phyloP scores from a whole-genome alignment of 2,797 vertebrate species.

The Poeciliopsis paucimaculata region DNA sequence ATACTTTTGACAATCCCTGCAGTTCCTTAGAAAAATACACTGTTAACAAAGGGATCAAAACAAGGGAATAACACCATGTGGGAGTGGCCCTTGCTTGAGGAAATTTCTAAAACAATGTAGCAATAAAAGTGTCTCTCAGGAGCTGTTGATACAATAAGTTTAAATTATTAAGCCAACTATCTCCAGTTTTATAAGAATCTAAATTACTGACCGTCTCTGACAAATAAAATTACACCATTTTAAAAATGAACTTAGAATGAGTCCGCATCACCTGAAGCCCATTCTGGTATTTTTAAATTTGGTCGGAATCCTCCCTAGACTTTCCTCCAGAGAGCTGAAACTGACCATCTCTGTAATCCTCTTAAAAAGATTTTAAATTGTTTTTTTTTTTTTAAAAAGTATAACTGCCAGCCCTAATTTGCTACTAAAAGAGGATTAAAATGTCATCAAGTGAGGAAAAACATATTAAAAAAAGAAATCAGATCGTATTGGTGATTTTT shows the following conservation, averaged over 20 bases:
- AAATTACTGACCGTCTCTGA: slow-evolving; percentile 5
- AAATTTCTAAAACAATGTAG: slow-evolving; percentile 43
- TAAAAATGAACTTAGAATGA: not conserved
- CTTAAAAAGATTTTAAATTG: not conserved
- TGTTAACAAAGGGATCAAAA: slow-evolving; percentile 39
- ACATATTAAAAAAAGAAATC: slow-evolving; percentile 16
- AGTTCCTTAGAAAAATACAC: slow-evolving; percentile 68
- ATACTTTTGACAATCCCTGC: slow-evolving; percentile 71
- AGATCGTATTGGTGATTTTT: slow-evolving; percentile 65
- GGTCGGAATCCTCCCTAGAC: not conserved
- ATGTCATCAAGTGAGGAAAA: slow-evolving; percentile 23
- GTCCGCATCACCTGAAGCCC: slow-evolving; percentile 13
- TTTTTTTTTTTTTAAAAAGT: slow-evolving; percentile 11
- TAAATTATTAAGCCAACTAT: slow-evolving; percentile 29
- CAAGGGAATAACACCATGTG: slow-evolving; percentile 57
- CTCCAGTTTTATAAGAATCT: not conserved
- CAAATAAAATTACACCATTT: slow-evolving; percentile 9
- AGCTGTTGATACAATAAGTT: slow-evolving; percentile 23
- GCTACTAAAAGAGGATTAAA: slow-evolving; percentile 34
- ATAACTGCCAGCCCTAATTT: slow-evolving; percentile 43
- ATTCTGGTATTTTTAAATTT: not conserved
- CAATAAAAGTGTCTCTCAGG: slow-evolving; percentile 30
- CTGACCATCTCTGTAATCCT: not conserved
- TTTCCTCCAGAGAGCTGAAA: not conserved
- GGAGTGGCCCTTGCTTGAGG: slow-evolving; percentile 39